Conservation (phyloP, 2,797 vertebrate genomes). For the Oryzias sinensis region DNA sequence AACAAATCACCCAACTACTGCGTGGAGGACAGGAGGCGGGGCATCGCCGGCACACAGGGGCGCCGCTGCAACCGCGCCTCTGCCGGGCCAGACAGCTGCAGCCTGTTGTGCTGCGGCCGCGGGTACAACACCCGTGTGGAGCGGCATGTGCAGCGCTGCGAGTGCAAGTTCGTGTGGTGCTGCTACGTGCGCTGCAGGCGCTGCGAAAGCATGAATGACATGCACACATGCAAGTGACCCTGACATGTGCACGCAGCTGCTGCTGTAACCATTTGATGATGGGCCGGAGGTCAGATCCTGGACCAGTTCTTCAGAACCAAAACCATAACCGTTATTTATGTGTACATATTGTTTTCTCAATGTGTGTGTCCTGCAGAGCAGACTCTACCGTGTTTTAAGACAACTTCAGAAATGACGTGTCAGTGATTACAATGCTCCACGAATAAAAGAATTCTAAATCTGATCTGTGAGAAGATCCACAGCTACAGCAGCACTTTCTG, state of each 20-base stretch:
- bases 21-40: slow-evolving; percentile 83
- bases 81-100: slow-evolving; percentile 84
- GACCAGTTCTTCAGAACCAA: too few relatives aligned
- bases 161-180: slow-evolving; percentile 98
- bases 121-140: slow-evolving; percentile 97
- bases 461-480: too few relatives aligned
- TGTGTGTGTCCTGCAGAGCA: too few relatives aligned
- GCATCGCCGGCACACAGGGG: slow-evolving; percentile 88
- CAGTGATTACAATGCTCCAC: too few relatives aligned
- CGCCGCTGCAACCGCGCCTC: slow-evolving; percentile 91
- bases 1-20: slow-evolving; percentile 97
- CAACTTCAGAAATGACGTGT: too few relatives aligned
- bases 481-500: too few relatives aligned
- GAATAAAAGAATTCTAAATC: too few relatives aligned
- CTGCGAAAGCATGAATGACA: slow-evolving; percentile 95
- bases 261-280: not conserved
- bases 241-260: not conserved
- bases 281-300: too few relatives aligned
- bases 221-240: slow-evolving; percentile 92
- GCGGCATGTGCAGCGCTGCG: slow-evolving; percentile 88
- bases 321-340: too few relatives aligned
- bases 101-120: slow-evolving; percentile 92
- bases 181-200: slow-evolving; percentile 92
- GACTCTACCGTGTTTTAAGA: too few relatives aligned
- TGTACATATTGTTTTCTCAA: too few relatives aligned